Conservation (phyloP, 2,888 invertebrate species). For the Cataglyphis altisquamis region DNA sequence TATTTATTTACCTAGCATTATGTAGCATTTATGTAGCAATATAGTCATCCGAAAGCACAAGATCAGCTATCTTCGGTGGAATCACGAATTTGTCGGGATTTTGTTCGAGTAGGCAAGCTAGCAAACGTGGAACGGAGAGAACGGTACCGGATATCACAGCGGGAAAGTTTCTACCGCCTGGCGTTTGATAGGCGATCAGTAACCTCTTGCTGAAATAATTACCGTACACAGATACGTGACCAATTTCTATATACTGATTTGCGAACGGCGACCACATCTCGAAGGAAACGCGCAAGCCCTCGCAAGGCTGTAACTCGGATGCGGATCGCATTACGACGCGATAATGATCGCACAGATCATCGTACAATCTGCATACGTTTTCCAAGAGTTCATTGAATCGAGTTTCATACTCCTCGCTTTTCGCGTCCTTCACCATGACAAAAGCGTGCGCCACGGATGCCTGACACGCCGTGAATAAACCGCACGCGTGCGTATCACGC, state of each 20-base stretch:
- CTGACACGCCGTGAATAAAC: conserved; percentile 91
- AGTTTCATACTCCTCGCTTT: conserved; percentile 86
- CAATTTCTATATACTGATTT: conserved; percentile 91
- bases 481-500: conserved; percentile 83
- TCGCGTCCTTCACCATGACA: conserved; percentile 86
- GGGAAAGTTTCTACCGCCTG: conserved; percentile 89
- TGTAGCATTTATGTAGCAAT: background rate
- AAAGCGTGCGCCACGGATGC: conserved; percentile 91
- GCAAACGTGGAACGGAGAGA: conserved; percentile 91
- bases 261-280: conserved; percentile 91
- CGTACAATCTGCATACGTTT: conserved; percentile 88
- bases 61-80: conserved; percentile 74
- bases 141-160: conserved; percentile 91
- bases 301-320: conserved; percentile 88
- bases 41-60: conserved; percentile 51
- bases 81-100: conserved; percentile 85
- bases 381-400: conserved; percentile 88
- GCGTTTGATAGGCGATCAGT: conserved; percentile 89
- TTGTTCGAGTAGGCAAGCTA: conserved; percentile 92
- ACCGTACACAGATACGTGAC: conserved; percentile 90
- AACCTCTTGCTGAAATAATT: conserved; percentile 93
- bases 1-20: conserved; percentile 6
- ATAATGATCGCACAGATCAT: conserved; percentile 90
- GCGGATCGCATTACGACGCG: conserved; percentile 89
- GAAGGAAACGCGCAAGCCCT: conserved; percentile 90